phyloP scores from a whole-genome alignment of 37 sponge, comb jelly and placozoan genomes.

The Ianthella basta region DNA sequence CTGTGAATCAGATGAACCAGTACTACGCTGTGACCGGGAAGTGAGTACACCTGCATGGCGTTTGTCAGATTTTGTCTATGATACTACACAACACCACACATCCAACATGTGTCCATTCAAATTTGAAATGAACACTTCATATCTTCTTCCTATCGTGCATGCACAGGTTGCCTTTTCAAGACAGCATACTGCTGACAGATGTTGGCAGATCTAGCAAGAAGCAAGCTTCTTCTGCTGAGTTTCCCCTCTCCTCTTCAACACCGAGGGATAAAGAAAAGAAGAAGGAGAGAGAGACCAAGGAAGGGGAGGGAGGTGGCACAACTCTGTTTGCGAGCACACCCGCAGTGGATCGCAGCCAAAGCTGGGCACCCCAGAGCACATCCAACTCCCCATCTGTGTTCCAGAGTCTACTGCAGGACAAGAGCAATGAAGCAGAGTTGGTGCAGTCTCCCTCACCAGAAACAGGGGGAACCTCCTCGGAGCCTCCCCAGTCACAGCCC shows the following conservation, averaged over 20 bases:
- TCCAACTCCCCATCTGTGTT: slow-evolving; percentile 18
- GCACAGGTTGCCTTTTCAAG: slow-evolving; percentile 20
- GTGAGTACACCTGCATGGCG: not conserved
- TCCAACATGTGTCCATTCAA: too few relatives aligned
- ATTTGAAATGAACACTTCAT: too few relatives aligned
- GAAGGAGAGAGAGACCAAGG: not conserved
- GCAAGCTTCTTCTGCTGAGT: not conserved
- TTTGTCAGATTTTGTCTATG: too few relatives aligned
- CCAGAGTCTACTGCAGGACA: not conserved
- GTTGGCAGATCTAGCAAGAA: slow-evolving; percentile 5
- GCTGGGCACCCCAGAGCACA: not conserved
- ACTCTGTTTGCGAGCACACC: not conserved
- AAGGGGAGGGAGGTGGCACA: not conserved
- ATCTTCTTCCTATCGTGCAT: too few relatives aligned
- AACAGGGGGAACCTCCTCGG: not conserved
- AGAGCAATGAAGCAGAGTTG: not conserved
- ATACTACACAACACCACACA: too few relatives aligned
- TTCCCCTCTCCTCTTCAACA: not conserved
- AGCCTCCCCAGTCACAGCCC: not conserved
- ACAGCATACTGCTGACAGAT: slow-evolving; percentile 20
- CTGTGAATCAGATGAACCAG: slow-evolving; percentile 82
- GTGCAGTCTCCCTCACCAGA: not conserved
- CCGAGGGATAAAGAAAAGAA: not conserved
- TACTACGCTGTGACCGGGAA: slow-evolving; percentile 61
- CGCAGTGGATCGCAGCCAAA: not conserved